Evolutionary conservation across 2,888 invertebrate genomes (phyloP).

Genomic region (Caradrina kadenii): DNA sequence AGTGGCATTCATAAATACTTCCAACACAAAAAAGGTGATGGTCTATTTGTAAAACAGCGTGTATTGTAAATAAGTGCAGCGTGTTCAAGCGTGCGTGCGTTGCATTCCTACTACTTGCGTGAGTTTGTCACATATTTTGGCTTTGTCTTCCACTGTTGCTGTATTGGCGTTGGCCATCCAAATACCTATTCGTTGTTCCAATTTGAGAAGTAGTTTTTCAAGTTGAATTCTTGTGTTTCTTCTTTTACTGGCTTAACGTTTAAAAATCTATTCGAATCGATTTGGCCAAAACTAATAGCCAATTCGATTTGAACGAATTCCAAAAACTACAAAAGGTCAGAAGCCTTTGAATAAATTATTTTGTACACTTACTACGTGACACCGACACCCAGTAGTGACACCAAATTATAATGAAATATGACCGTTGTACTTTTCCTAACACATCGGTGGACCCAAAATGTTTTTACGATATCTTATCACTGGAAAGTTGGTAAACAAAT

Average conservation of each 20-base stretch:
- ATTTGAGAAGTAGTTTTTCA: background rate
- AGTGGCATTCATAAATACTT: conserved; percentile 29
- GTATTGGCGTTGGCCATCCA: background rate
- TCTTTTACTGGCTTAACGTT: background rate
- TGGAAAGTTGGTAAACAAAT: conserved; percentile 54
- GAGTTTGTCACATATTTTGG: conserved; percentile 20
- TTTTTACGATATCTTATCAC: conserved; percentile 47
- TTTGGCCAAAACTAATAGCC: background rate
- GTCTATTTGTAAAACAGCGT: conserved; percentile 50
- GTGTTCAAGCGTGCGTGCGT: conserved; percentile 31
- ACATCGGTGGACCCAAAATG: conserved; percentile 16
- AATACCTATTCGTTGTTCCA: background rate
- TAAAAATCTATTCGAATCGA: too few relatives aligned
- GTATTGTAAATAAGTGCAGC: conserved; percentile 35
- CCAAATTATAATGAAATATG: conserved; percentile 21
- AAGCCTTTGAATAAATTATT: background rate
- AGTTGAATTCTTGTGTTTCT: background rate
- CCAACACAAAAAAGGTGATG: conserved; percentile 17
- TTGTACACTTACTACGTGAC: conserved; percentile 6
- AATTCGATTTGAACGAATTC: background rate
- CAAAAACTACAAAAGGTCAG: background rate
- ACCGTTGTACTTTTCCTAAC: conserved; percentile 42
- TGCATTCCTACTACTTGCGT: conserved; percentile 34
- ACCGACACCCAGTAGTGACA: conserved; percentile 14
- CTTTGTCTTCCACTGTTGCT: conserved; percentile 20